Evolutionary conservation across 2,113 vertebrate species (phyloP), one percentile per base, ranked within the genome.

Genomic region (Macrotis lagotis): DNA sequence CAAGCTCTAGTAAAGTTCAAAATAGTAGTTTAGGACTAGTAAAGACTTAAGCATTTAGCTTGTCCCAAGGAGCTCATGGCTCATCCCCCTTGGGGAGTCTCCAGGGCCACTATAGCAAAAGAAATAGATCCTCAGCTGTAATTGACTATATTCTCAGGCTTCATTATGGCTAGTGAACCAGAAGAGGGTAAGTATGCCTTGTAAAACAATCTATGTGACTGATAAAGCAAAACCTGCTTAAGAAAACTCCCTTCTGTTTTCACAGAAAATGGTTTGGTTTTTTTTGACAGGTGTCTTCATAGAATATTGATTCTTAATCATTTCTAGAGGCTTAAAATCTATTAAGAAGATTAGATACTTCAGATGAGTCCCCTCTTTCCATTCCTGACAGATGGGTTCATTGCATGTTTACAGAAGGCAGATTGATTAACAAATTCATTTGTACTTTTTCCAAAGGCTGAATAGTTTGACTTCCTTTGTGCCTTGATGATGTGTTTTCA

Each of bases 371-470:
- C 51, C 74, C 37, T 19, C 50, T 92, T 97, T 95, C 91, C 52
- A 88, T 95, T 92, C n/a, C 66, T 83, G 50, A 48, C 59, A 94
- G 89, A 59, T 93, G 90, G 88, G 50, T 93, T 95, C 8, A 92
- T 93, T 89, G 50, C 92, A 90, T 93, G 93, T 74, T 93, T 25
- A 95, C 74, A 96, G 26, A 48, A 94, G 89, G 50, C 96, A 95
- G 50, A 19, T 10, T 51, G 96, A 31, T 94, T 96, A 95, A 90
- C 11, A 94, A 90, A 92, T 66, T 91, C 55, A 96, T 59, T 95
- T 96, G 51, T 89, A 89, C 31, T 96, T 94, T 95, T 95, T 95
- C 51, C 90, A 91, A 52, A 95, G 93, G 24, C 49, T 96, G 50
- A 90, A 31, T 91, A 90, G 51, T 90, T 89, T 93, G 91, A 94